Evolutionary conservation across 2,888 invertebrate genomes (phyloP).

Genomic region (Drosophila planitibia): DNA sequence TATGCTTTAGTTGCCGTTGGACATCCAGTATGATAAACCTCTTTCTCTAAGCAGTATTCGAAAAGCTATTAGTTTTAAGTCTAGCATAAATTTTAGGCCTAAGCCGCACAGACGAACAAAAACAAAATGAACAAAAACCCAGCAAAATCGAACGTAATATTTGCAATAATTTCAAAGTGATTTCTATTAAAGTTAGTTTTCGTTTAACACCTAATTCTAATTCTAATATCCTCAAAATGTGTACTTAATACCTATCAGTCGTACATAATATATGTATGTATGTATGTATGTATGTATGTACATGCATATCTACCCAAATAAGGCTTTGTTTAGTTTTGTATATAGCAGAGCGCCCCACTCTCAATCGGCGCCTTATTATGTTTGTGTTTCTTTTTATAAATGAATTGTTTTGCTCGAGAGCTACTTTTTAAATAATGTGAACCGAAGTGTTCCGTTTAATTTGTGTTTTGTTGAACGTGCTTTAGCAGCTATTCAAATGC

Average conservation of each 20-base stretch:
- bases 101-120: slow-evolving; percentile 61
- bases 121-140: slow-evolving; percentile 35
- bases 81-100: slow-evolving; percentile 75
- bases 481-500: slow-evolving; percentile 63
- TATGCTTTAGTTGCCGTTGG: slow-evolving; percentile 33
- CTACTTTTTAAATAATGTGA: slow-evolving; percentile 17
- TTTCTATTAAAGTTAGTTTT: slow-evolving; percentile 72
- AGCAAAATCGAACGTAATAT: slow-evolving; percentile 53
- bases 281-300: slow-evolving; percentile 1
- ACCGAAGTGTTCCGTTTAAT: slow-evolving; percentile 46
- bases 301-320: slow-evolving; percentile 54
- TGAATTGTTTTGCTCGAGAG: slow-evolving; percentile 42
- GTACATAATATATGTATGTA: slow-evolving; percentile 10
- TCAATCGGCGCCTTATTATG: slow-evolving; percentile 64
- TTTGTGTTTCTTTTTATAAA: slow-evolving; percentile 70
- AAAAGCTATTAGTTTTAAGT: slow-evolving; percentile 85
- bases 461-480: slow-evolving; percentile 68
- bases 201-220: slow-evolving; percentile 55
- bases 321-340: slow-evolving; percentile 79
- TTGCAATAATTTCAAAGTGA: slow-evolving; percentile 81
- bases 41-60: slow-evolving; percentile 86
- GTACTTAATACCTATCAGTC: slow-evolving; percentile 64
- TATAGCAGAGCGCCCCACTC: slow-evolving; percentile 60
- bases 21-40: slow-evolving; percentile 85
- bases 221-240: slow-evolving; percentile 49